Evolutionary conservation across 35 echinoderm and acorn worm genomes (phyloP), one percentile per base, ranked within the genome.

Genomic region (Hemicentrotus pulcherrimus): DNA sequence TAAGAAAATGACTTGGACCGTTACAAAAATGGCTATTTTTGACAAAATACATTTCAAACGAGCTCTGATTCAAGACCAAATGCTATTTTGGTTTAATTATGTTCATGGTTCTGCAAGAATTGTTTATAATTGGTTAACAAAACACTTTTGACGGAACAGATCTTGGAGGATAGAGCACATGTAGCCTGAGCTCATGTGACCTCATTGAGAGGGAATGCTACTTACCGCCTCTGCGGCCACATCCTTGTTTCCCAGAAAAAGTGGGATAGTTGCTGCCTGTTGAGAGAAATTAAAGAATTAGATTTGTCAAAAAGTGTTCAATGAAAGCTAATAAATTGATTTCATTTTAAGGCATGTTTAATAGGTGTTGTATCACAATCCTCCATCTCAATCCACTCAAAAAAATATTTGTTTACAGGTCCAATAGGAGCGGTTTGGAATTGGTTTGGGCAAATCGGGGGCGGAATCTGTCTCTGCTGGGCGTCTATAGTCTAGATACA

Each of bases 171-270:
- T 85, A 4, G 30, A 85, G 15, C 15, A 19, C 16, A 85, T 85
- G 70, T 85, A 2, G 70, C 15, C 30, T 85, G 86, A 86, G 24
- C 14, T n/a, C 2, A 12, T 31, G 11, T 86, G 3, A 30, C 30
- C 0, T 88, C 9, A 88, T 9, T 28, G 86, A 13, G 30, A 31
- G 31, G 24, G 16, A 31, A 94, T 32, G 96, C 97, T 47, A 97
- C 98, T 97, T 96, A 99, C 98, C 24, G 98, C 98, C 95, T 99
- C 98, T 33, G 97, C 98, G 41, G 98, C 98, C 6, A 99, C 98
- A 99, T 99, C 98, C 86, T 99, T 99, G 85, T 99, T 97, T 32
- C 41, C 97, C 95, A 99, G 96, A 91, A 99, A 97, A 47, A 99
- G 95, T 28, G 98, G 98, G 85, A 99, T 99, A 31, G 97, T 94